phyloP scores from a whole-genome alignment of 2,113 vertebrate species.

The Silurus meridionalis region DNA sequence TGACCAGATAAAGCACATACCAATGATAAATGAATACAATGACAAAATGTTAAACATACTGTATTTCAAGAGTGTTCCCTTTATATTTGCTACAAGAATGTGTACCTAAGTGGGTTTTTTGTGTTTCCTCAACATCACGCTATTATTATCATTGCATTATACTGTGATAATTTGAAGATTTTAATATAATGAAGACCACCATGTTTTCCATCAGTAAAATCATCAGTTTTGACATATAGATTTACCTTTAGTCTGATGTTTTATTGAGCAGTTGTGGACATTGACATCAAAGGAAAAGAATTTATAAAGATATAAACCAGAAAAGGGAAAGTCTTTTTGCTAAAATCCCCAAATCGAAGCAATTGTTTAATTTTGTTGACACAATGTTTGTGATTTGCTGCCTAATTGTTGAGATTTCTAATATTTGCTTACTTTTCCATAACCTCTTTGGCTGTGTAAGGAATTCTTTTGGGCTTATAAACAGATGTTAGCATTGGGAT shows the following conservation, averaged over 20 bases:
- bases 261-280: background rate
- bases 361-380: background rate
- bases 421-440: slow-evolving; percentile 3
- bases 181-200: background rate
- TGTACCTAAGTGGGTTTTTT: background rate
- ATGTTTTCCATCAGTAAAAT: background rate
- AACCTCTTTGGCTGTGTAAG: background rate
- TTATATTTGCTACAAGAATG: background rate
- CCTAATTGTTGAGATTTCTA: slow-evolving; percentile 16
- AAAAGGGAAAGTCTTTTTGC: background rate
- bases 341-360: background rate
- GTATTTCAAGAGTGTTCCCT: background rate
- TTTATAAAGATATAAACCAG: background rate
- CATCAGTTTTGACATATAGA: background rate
- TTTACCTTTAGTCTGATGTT: background rate
- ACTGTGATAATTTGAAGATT: background rate
- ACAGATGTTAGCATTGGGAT: background rate
- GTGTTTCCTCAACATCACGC: background rate
- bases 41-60: background rate
- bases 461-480: slow-evolving; percentile 1
- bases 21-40: background rate
- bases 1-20: background rate
- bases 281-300: background rate
- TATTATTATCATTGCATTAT: background rate
- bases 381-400: background rate